phyloP scores from a whole-genome alignment of 2,888 invertebrate species.

The Pseudococcus jackbeardsleyi region DNA sequence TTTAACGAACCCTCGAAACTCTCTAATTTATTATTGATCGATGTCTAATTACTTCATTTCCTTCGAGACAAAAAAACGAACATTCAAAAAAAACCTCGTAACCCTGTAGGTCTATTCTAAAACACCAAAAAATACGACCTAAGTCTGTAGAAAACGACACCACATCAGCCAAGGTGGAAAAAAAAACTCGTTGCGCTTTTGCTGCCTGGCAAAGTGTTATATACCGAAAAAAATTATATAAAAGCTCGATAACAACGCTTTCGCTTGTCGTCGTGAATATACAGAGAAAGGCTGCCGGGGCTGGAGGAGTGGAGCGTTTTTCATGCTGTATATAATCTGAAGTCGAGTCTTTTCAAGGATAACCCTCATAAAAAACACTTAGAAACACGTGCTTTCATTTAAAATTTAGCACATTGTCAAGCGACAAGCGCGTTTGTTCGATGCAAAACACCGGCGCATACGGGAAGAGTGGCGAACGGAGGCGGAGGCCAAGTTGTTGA shows the following conservation, averaged over 20 bases:
- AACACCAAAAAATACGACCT: not conserved
- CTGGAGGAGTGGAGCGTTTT: not conserved
- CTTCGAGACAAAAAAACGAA: not conserved
- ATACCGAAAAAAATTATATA: not conserved
- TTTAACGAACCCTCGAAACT: too few relatives aligned
- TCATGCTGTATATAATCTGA: constrained; percentile 35
- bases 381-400: constrained; percentile 45
- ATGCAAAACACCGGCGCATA: not conserved
- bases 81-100: too few relatives aligned
- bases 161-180: not conserved
- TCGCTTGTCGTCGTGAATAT: constrained; percentile 5
- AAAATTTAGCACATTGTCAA: constrained; percentile 45
- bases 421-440: constrained; percentile 34
- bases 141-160: not conserved
- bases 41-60: too few relatives aligned
- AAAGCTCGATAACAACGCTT: constrained; percentile 29
- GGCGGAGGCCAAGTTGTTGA: not conserved
- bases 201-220: not conserved
- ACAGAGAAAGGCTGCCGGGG: not conserved
- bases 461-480: not conserved
- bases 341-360: constrained; percentile 42
- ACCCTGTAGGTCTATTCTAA: not conserved
- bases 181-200: not conserved
- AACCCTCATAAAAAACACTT: constrained; percentile 45
- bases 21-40: too few relatives aligned